These are phyloP conservation scores for Amaurobius ferox DNA, from an alignment of 2,888 invertebrate genomes.

Conservation along the genomic window DNA sequence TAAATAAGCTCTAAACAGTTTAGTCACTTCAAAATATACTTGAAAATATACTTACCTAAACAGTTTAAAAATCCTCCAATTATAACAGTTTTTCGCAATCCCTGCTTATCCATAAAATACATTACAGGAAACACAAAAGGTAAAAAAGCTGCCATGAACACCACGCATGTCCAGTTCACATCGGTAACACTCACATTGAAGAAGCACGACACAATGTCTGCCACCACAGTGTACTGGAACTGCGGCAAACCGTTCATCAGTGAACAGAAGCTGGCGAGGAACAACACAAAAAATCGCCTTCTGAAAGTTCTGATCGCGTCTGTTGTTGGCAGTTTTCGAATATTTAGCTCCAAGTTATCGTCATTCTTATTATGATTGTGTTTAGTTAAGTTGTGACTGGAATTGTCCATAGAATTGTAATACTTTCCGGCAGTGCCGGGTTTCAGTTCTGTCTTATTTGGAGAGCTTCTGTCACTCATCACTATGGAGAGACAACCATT, in stretches of 20 bases:
- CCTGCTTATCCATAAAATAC: constrained; percentile 94
- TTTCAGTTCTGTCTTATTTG: not conserved
- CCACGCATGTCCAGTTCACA: constrained; percentile 98
- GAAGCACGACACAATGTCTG: constrained; percentile 85
- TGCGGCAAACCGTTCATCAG: constrained; percentile 96
- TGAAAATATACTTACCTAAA: constrained; percentile 76
- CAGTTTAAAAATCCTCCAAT: constrained; percentile 78
- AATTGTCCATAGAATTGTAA: not conserved
- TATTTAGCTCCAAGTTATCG: constrained; percentile 14
- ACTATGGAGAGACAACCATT: not conserved
- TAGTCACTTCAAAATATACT: too few species aligned
- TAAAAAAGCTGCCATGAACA: constrained; percentile 97
- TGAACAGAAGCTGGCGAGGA: constrained; percentile 91
- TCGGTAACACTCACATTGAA: constrained; percentile 78
- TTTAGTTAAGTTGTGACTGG: not conserved
- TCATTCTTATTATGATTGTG: not conserved
- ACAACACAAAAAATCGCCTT: constrained; percentile 89
- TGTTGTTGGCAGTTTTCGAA: not conserved
- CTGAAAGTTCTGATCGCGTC: constrained; percentile 80
- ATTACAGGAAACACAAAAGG: constrained; percentile 98
- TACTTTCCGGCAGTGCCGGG: not conserved
- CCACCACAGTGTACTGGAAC: constrained; percentile 97
- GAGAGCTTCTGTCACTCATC: constrained; percentile 4
- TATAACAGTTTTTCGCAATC: constrained; percentile 77
- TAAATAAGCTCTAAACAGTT: too few species aligned